phyloP scores from a whole-genome alignment of 2,888 invertebrate species.

The Drosophila koepferae region DNA sequence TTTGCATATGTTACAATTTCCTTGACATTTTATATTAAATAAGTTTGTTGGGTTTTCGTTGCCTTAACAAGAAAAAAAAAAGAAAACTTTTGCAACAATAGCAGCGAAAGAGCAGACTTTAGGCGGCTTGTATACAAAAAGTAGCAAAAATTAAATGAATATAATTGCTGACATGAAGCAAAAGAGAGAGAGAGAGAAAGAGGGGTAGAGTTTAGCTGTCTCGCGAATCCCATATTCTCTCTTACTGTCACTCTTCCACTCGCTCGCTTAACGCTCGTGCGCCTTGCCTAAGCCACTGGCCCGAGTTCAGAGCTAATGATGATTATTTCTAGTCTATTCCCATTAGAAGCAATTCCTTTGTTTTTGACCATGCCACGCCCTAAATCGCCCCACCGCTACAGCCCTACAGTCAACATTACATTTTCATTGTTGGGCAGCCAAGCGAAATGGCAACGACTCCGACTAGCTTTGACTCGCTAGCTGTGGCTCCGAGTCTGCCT shows the following conservation, averaged over 20 bases:
- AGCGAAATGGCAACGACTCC: constrained; percentile 67
- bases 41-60: constrained; percentile 43
- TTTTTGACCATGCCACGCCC: constrained; percentile 7
- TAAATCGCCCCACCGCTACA: background rate
- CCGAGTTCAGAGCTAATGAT: constrained; percentile 67
- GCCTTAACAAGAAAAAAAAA: constrained; percentile 2
- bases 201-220: background rate
- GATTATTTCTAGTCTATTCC: constrained; percentile 76
- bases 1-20: background rate
- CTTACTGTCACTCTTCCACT: no score
- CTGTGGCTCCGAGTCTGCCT: background rate
- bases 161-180: constrained; percentile 39
- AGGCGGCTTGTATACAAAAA: constrained; percentile 15
- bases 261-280: no score
- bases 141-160: constrained; percentile 31
- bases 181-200: background rate
- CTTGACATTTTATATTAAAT: constrained; percentile 46
- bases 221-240: background rate
- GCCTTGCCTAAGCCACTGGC: background rate
- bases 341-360: constrained; percentile 62
- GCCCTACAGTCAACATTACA: constrained; percentile 58
- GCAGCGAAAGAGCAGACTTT: background rate
- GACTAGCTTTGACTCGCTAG: background rate
- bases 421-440: constrained; percentile 79
- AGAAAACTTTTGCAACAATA: constrained; percentile 30